These are phyloP conservation scores for Phthorimaea operculella DNA, from an alignment of 1,140 invertebrate species.

Conservation along the genomic window DNA sequence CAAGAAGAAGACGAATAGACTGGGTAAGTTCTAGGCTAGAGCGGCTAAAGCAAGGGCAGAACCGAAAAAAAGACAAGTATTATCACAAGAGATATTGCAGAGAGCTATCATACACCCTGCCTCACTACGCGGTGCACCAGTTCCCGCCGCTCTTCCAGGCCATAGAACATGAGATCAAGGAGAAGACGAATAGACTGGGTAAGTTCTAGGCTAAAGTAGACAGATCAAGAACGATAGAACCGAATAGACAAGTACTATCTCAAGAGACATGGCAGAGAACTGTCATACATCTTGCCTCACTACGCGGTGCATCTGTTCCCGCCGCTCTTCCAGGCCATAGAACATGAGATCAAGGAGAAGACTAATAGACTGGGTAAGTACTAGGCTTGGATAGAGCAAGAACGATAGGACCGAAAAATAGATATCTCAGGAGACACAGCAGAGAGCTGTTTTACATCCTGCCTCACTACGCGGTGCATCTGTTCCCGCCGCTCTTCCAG, in stretches of 20 bases:
- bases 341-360: conserved; percentile 76
- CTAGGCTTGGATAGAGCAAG: too few relatives aligned
- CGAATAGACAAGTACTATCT: too few relatives aligned
- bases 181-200: conserved; percentile 71
- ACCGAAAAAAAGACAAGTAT: too few relatives aligned
- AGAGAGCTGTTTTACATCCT: conserved; percentile 81
- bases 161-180: conserved; percentile 79
- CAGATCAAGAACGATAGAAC: too few relatives aligned
- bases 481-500: conserved; percentile 78
- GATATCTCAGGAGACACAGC: conserved; percentile 76
- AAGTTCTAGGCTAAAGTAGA: conserved; percentile 19
- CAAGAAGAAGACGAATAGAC: conserved; percentile 69
- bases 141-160: conserved; percentile 80
- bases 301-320: conserved; percentile 80
- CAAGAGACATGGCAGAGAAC: conserved; percentile 76
- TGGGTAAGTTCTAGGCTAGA: conserved; percentile 51
- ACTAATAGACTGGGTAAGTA: conserved; percentile 68
- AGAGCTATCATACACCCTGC: conserved; percentile 81
- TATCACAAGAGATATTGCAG: too few relatives aligned
- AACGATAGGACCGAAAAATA: too few relatives aligned
- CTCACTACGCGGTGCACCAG: conserved; percentile 77
- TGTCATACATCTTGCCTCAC: conserved; percentile 81
- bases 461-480: conserved; percentile 78
- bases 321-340: conserved; percentile 78
- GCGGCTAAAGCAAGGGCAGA: too few relatives aligned